A percentile compares a stretch with the other conserved stretches of the same genome.
Conservation (phyloP, 1,140 invertebrate species). For the Drosophila lowei region DNA sequence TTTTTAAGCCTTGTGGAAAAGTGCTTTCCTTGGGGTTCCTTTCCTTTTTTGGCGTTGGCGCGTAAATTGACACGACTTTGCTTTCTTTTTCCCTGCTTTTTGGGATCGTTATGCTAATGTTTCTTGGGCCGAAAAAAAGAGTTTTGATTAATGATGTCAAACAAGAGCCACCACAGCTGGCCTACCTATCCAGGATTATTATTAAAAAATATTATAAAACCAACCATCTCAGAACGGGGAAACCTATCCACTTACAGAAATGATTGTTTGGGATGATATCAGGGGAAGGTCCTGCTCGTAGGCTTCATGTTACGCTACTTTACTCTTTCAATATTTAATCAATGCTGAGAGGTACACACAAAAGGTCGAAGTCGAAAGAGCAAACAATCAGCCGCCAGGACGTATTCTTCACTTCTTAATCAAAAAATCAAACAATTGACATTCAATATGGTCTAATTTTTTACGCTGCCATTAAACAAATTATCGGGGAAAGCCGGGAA, state of each 20-base stretch:
- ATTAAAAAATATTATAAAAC: slow-evolving; percentile 34
- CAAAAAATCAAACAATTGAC: slow-evolving; percentile 83
- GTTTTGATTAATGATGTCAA: slow-evolving; percentile 78
- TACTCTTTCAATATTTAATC: slow-evolving; percentile 79
- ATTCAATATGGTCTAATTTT: slow-evolving; percentile 83
- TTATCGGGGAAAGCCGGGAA: slow-evolving; percentile 60
- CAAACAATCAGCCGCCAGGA: slow-evolving; percentile 38
- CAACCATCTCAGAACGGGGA: background rate
- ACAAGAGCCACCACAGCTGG: slow-evolving; percentile 54
- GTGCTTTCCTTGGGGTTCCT: slow-evolving; percentile 44
- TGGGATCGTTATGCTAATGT: slow-evolving; percentile 74
- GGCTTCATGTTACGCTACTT: slow-evolving; percentile 65
- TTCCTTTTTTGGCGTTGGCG: slow-evolving; percentile 31
- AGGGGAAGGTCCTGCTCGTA: slow-evolving; percentile 14
- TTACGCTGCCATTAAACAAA: slow-evolving; percentile 82
- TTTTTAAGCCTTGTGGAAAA: slow-evolving; percentile 66
- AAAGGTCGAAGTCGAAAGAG: slow-evolving; percentile 12
- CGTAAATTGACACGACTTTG: slow-evolving; percentile 78
- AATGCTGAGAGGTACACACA: slow-evolving; percentile 41
- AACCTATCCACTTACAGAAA: slow-evolving; percentile 35
- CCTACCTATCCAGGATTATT: slow-evolving; percentile 36
- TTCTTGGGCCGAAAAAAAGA: slow-evolving; percentile 56
- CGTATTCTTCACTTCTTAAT: slow-evolving; percentile 49
- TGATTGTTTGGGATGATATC: background rate
- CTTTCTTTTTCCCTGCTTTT: slow-evolving; percentile 48